Evolutionary conservation across 1,140 invertebrate genomes (phyloP), one percentile per base, ranked within the genome.

Genomic region (Magallana ariakensis): DNA sequence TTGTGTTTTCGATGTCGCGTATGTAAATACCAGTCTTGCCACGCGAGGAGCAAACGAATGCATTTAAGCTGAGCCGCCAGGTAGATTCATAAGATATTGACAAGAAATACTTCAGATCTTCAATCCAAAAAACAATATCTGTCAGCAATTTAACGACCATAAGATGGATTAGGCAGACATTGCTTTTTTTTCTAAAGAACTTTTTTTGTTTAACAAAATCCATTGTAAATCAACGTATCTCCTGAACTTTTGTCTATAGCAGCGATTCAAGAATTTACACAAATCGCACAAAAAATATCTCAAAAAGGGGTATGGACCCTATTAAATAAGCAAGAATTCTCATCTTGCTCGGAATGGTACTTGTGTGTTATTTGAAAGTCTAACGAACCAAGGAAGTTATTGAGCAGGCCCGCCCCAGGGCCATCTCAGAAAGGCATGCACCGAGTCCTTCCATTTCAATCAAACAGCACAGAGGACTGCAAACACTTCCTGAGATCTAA

Each of bases 21-120:
- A 70, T 70, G 66, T 70, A 70, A 70, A 70, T 70, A 70, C 19
- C 66, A 70, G 10, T 22, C 66, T 70, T 70, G 66, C 66, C 66
- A 70, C 66, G 66, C 66, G 66, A 70, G 66, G 33, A 26, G 9
- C 66, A 8, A 70, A 70, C 66, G 66, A 70, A 26, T 70, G 7
- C 66, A 70, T 70, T 70, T 26, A 70, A 5, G 11, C 13, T 13
- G 11, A 70, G 22, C 66, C 33, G 66, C 22, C 66, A 70, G 66
- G 66, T 70, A 70, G 66, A 70, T 70, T 70, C 66, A 70, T 70
- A 26, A 70, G 66, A 70, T 70, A 70, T 70, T 70, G 66, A 70
- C 66, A 70, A 70, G 66, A 26, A 70, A 70, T 70, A 70, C 66
- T 70, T 70, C 22, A 70, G 66, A 70, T 70, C 66, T 70, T 70